Conservation (phyloP, 2,797 vertebrate genomes). For the Momotus momota region DNA sequence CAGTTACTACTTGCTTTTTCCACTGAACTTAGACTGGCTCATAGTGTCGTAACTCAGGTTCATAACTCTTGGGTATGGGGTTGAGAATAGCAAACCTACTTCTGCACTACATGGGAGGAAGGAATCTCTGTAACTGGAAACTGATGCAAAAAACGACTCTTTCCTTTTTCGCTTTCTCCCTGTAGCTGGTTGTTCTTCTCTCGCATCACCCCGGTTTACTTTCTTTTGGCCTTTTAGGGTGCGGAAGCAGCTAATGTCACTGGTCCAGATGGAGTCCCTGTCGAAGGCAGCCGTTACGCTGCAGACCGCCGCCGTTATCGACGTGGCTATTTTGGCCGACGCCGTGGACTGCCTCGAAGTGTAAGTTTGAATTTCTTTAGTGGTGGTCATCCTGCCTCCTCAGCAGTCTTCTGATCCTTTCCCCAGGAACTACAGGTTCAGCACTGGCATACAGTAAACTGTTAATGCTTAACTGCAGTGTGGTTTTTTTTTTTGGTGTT, state of each 20-base stretch:
- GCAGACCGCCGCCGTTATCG: conserved; percentile 84
- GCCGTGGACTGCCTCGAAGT: conserved; percentile 79
- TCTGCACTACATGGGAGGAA: background rate
- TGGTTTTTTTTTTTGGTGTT: background rate
- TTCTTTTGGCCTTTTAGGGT: conserved; percentile 64
- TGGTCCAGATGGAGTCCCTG: conserved; percentile 81
- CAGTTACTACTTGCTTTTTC: background rate
- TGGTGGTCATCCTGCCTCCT: background rate
- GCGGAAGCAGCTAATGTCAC: conserved; percentile 85
- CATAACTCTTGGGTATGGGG: background rate
- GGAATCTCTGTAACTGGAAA: background rate
- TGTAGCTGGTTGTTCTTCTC: background rate
- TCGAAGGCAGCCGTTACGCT: conserved; percentile 83
- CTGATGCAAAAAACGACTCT: background rate
- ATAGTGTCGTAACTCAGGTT: background rate
- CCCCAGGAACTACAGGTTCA: background rate
- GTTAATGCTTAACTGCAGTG: background rate
- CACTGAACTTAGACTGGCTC: background rate
- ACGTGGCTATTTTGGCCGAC: conserved; percentile 80
- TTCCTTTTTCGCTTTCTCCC: background rate
- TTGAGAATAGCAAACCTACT: background rate
- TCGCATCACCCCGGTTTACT: background rate
- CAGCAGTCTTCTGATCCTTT: background rate
- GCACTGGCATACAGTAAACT: background rate
- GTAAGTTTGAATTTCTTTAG: conserved; percentile 51